Evolutionary conservation across 2,113 vertebrate genomes (phyloP), one percentile per base, ranked within the genome.

Genomic region (Steatornis caripensis): DNA sequence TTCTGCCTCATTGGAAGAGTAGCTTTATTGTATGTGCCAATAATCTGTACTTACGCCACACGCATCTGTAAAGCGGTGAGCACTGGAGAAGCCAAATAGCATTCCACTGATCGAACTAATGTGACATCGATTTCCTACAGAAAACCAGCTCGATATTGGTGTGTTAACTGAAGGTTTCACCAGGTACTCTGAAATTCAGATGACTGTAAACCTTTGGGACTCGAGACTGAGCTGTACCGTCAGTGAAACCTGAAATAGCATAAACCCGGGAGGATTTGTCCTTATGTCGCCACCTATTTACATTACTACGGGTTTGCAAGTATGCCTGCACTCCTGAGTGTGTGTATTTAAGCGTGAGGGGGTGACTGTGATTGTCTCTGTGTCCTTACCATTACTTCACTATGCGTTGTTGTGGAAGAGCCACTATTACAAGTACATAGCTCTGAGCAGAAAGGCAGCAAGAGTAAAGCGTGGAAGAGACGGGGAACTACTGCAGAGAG

Each of bases 111-210:
- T 41, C 16, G 32, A 65, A 72, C 29, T 0, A 0, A 26, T 19
- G 41, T 21, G 69, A 76, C 15, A 13, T 0, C 15, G 37, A 34
- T 78, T 79, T 87, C 62, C 77, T 32, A 46, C 39, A 71, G 74
- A 91, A 87, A 85, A 75, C 16, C 91, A 77, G 61, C 65, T 48
- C 3, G 2, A 15, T 46, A 23, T 16, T 69, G 66, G 49, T 3
- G 29, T 58, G 26, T 41, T 83, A 79, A 77, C 66, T 54, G 41
- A 80, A 83, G 61, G 37, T 37, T 91, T 77, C 54, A 49, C 24
- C 75, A 53, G 9, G 20, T 76, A 75, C 61, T 90, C 85, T 69
- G 82, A 93, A 94, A 94, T 77, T 91, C 70, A 93, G 65, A 66
- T 57, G 48, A 79, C 13, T 9, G 18, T 13, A 87, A 95, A 79